Base-by-base conservation (phyloP, 92 coral and sea anemone genomes). In the Phenganax marumi region DNA sequence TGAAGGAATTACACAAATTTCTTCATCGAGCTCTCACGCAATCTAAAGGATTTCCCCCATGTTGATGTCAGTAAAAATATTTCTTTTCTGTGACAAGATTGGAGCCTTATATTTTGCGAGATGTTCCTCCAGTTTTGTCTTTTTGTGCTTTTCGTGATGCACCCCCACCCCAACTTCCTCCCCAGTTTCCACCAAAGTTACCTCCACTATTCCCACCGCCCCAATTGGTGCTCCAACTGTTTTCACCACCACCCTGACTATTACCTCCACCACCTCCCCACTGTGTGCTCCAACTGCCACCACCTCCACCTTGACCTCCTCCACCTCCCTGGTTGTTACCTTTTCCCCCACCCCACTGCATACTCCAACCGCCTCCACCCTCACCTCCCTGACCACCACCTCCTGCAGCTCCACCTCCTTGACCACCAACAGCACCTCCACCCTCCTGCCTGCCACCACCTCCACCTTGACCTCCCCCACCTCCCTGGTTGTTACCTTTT, bases 241-340 rank as follows among this genome's bases (percentile, higher is more conserved):
- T 58, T 12, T 21, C 65, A 62, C 68, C 68, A 62, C 24, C 68
- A 13, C 0, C 6, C 43, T 33, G 2, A 68, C 48, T 24, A 24
- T 68, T 12, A 25, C 22, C 49, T 8, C 73, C 73, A 8, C 73
- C 73, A 68, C 49, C 49, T 8, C 73, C 48, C 10, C 43, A 33
- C 43, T 33, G 43, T 33, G 1, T 68, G 48, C 47, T 72, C 77
- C 77, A 72, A 19, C 23, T 33, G 43, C 43, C 16, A 14, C 77
- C 77, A 72, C 70, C 82, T 58, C 70, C 24, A 46, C 33, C 47
- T 11, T 61, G 23, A 58, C 70, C 54, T 22, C 71, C 82, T 24
- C 54, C 65, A 26, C 72, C 19, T 25, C 68, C 68, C 18, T 4
- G 49, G 60, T 17, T 63, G 60, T 58, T 48, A 49, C 83, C 83